A percentile compares a stretch with the other conserved stretches of the same genome.
phyloP scores from a whole-genome alignment of 1,140 invertebrate species.

The Drosophila willistoni region DNA sequence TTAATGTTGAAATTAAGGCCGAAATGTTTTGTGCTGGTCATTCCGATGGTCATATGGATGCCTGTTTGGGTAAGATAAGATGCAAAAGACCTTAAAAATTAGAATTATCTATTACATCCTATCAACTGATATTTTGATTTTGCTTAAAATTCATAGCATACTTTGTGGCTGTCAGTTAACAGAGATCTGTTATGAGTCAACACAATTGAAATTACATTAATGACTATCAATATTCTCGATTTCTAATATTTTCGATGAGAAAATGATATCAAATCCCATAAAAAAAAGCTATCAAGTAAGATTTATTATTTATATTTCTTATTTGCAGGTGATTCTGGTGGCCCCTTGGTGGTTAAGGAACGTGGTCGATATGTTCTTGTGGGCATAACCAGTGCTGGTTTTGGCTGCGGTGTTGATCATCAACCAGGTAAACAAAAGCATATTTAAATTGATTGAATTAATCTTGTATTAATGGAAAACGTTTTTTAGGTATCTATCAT shows the following conservation, averaged over 20 bases:
- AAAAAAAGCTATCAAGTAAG: neutral
- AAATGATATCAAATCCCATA: no score
- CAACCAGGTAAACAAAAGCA: conserved; percentile 85
- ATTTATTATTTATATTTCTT: neutral
- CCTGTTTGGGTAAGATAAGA: conserved; percentile 87
- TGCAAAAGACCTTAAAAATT: neutral
- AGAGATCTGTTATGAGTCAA: conserved; percentile 15
- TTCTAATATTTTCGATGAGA: no score
- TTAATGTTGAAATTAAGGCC: conserved; percentile 87
- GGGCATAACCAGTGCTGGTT: conserved; percentile 93
- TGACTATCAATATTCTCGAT: conserved; percentile 5
- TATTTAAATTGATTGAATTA: neutral
- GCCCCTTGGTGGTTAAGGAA: conserved; percentile 88
- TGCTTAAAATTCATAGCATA: conserved; percentile 31
- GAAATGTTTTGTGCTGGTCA: conserved; percentile 95
- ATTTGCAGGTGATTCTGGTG: conserved; percentile 90
- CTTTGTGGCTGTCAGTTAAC: conserved; percentile 39
- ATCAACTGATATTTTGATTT: neutral
- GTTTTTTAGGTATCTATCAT: conserved; percentile 90
- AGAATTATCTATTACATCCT: no score
- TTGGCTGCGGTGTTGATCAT: conserved; percentile 92
- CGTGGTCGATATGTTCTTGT: conserved; percentile 89
- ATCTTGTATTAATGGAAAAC: rapidly evolving
- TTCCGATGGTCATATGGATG: conserved; percentile 91
- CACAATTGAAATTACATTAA: neutral